Evolutionary conservation across 2,888 invertebrate species (phyloP), one percentile per base, ranked within the genome.

Genomic region (Agrochola circellaris): DNA sequence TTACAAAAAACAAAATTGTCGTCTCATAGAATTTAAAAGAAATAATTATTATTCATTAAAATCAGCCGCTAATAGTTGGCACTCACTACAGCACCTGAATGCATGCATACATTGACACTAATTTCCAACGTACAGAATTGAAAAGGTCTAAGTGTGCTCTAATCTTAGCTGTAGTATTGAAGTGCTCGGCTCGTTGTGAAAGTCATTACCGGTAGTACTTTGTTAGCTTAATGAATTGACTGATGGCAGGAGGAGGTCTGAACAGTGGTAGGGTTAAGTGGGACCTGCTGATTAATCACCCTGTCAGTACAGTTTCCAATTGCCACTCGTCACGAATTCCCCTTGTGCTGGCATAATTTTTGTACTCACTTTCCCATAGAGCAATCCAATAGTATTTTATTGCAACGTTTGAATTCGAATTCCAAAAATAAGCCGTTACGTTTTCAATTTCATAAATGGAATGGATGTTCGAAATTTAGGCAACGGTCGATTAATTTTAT

Each of bases 151-250:
- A 88, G 84, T 81, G 83, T 78, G 89, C 87, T 91, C 90, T 89
- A 93, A 93, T 94, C 92, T 93, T 89, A 88, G 89, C 88, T 84
- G 86, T 85, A 89, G 90, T 94, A 93, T 93, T 91, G 92, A 93
- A 90, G 92, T 93, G 89, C 89, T 92, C 91, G 88, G 90, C 90
- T 93, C 93, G 92, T 92, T 94, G 92, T 93, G 93, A 93, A 95
- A 96, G 95, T 96, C 96, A 95, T 96, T 96, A 96, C 95, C 91
- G 93, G 91, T 93, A 92, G 95, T 95, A 96, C 95, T 96, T 96
- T 96, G 96, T 96, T 95, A 94, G 94, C 94, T 94, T 96, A 96
- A 96, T 96, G 96, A 96, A 96, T 96, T 96, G 96, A 96, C 95
- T 95, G 96, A 96, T 96, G 96, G 95, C 94, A 93, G 92, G 93